Percentiles rank a stretch among this genome's conserved stretches.
phyloP scores from a whole-genome alignment of 1,140 invertebrate genomes.

The Drosophila murphyi region DNA sequence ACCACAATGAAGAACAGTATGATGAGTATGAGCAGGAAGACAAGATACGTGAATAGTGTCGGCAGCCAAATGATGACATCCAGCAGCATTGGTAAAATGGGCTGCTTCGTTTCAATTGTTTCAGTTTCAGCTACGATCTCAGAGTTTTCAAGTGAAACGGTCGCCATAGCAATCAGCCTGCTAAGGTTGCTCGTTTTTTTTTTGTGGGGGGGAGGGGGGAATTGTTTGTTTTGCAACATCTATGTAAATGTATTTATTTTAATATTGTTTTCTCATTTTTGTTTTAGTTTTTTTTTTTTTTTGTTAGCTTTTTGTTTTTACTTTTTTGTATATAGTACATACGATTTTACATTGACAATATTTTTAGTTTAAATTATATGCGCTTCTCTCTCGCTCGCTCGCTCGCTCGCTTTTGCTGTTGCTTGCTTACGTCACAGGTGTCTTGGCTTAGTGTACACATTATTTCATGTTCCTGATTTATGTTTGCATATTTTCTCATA shows the following conservation, averaged over 20 bases:
- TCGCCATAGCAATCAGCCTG: not conserved
- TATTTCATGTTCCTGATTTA: not conserved
- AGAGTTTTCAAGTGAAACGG: too few species aligned
- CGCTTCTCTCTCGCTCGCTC: constrained; percentile 27
- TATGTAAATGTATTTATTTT: constrained; percentile 84
- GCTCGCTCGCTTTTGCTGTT: not conserved
- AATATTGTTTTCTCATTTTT: constrained; percentile 64
- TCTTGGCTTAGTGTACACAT: constrained; percentile 43
- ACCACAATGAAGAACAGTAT: constrained; percentile 81
- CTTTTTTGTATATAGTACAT: constrained; percentile 59
- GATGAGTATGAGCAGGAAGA: constrained; percentile 71
- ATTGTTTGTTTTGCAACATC: constrained; percentile 73
- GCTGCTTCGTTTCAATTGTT: constrained; percentile 21
- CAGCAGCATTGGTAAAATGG: constrained; percentile 64
- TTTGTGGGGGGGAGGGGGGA: not conserved
- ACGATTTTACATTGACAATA: constrained; percentile 81
- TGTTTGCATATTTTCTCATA: constrained; percentile 28
- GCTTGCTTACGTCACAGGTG: constrained; percentile 7
- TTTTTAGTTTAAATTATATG: constrained; percentile 71
- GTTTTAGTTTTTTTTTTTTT: constrained; percentile 47
- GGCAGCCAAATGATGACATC: constrained; percentile 77
- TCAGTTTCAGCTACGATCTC: too few species aligned
- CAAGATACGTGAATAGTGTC: constrained; percentile 76
- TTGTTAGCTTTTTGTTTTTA: constrained; percentile 53
- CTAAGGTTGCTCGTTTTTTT: not conserved